Percentiles rank a stretch among this genome's conserved stretches.
Conservation (phyloP, 1,140 invertebrate species). For the Penaeus japonicus region DNA sequence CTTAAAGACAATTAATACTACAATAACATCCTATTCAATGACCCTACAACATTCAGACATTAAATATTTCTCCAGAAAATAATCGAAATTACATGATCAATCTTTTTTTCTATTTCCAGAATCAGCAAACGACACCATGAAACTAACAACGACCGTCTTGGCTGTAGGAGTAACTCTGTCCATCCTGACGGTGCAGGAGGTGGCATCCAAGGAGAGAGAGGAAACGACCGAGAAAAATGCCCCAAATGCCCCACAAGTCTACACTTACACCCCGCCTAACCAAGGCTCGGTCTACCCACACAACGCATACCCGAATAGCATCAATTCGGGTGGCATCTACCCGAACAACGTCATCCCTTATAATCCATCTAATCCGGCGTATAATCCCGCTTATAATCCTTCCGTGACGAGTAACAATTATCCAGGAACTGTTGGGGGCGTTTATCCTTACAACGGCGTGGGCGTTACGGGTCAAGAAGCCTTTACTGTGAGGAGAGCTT, state of each 20-base stretch:
- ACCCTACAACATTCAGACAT: too few species aligned
- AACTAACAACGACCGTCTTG: neutral
- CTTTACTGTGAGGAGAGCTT: slow-evolving; percentile 32
- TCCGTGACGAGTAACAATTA: neutral
- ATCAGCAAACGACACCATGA: neutral
- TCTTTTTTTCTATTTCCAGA: too few species aligned
- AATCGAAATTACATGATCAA: too few species aligned
- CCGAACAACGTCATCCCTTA: neutral
- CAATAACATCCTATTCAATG: too few species aligned
- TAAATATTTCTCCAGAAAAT: too few species aligned
- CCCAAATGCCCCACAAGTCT: neutral
- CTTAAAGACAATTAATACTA: too few species aligned
- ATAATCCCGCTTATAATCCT: slow-evolving; percentile 20
- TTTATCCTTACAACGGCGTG: neutral
- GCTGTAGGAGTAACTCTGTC: neutral
- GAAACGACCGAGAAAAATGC: slow-evolving; percentile 29
- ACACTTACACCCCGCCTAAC: slow-evolving; percentile 4
- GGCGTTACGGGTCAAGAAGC: neutral
- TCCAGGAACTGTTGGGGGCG: neutral
- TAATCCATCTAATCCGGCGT: neutral
- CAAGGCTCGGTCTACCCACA: neutral
- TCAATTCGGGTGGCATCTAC: neutral
- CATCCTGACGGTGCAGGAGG: neutral
- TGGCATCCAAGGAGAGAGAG: neutral
- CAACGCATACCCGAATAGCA: neutral